Conservation (phyloP, 1,140 invertebrate species). For the Saccostrea cuccullata region DNA sequence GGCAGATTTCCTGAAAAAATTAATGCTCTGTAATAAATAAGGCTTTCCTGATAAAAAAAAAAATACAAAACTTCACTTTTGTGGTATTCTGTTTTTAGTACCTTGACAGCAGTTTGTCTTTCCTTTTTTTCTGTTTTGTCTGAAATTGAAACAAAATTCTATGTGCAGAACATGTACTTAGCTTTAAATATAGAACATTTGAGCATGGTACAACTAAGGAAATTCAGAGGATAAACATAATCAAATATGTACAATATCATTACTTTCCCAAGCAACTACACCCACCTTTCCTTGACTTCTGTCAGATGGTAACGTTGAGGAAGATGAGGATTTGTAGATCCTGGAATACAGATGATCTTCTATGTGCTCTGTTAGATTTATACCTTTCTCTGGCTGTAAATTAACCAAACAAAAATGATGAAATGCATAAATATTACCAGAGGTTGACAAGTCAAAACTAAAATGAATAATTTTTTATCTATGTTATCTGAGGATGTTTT, state of each 20-base stretch:
- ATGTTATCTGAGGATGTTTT: background rate
- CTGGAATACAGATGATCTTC: background rate
- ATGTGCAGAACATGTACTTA: background rate
- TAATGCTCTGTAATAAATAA: background rate
- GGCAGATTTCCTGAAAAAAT: background rate
- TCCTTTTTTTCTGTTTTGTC: conserved; percentile 4
- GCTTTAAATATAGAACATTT: no score
- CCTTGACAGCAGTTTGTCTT: conserved; percentile 10
- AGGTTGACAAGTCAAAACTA: no score
- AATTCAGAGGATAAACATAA: no score
- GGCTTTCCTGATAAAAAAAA: background rate
- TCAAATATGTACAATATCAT: no score
- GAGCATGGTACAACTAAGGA: no score
- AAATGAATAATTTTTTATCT: background rate
- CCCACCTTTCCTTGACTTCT: background rate
- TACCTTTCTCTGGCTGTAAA: no score
- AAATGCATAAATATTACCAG: no score
- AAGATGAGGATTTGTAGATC: conserved; percentile 7
- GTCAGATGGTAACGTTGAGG: background rate
- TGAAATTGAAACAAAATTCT: background rate
- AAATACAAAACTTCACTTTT: background rate
- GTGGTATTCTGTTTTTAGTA: background rate
- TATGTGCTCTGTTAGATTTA: background rate
- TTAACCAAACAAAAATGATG: no score
- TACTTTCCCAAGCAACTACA: background rate